phyloP scores from a whole-genome alignment of 2,113 vertebrate genomes.

The Holacanthus passer region DNA sequence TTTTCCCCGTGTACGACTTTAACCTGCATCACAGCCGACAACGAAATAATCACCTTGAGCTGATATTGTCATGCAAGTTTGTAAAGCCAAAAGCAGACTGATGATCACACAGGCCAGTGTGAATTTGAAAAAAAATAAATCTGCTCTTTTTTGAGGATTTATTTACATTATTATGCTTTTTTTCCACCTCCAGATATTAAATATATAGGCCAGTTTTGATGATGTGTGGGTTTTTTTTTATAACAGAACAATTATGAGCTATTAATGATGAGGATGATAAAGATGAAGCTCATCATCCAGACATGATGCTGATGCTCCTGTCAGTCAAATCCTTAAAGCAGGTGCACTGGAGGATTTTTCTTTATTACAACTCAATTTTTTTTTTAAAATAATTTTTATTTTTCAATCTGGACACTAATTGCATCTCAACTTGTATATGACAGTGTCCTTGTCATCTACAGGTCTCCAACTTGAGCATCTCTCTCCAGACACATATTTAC shows the following conservation, averaged over 20 bases:
- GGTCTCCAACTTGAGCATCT: conserved; percentile 59
- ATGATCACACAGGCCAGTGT: neutral
- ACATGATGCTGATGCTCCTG: conserved; percentile 8
- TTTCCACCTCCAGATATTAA: neutral
- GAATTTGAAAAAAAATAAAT: neutral
- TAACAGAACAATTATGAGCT: neutral
- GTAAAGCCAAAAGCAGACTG: neutral
- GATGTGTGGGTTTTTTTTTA: neutral
- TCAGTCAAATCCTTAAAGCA: conserved; percentile 3
- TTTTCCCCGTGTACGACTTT: conserved; percentile 13
- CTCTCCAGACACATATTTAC: conserved; percentile 15
- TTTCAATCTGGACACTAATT: neutral
- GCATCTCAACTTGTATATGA: conserved; percentile 46
- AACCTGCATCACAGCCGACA: conserved; percentile 43
- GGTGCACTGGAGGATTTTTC: conserved; percentile 8
- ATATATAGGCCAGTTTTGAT: neutral
- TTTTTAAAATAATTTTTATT: neutral
- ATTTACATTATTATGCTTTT: neutral
- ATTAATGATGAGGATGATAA: neutral
- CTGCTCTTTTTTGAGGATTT: neutral
- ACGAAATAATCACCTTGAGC: conserved; percentile 51
- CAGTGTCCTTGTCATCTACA: conserved; percentile 52
- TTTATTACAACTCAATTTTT: neutral
- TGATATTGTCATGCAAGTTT: conserved; percentile 26
- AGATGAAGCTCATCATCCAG: conserved; percentile 14